These are phyloP conservation scores for Syngnathus rostellatus DNA, from an alignment of 2,797 vertebrate genomes.

Conservation along the genomic window DNA sequence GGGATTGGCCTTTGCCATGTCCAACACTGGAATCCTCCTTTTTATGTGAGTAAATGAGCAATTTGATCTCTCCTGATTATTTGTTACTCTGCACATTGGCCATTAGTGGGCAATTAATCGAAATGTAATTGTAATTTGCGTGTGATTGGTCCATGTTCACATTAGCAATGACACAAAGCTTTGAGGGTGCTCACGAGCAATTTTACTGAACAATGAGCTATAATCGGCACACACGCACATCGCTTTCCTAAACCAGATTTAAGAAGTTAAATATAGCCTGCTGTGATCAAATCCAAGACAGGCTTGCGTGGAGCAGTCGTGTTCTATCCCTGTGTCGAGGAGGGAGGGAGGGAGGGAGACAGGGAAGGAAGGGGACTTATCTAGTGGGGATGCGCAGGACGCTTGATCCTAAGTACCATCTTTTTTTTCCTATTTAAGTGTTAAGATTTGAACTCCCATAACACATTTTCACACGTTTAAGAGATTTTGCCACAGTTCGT, in stretches of 20 bases:
- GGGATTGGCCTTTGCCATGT: slow-evolving; percentile 80
- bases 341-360: slow-evolving; percentile 5
- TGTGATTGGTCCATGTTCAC: background rate
- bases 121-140: no score
- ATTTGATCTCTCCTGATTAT: background rate
- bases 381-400: background rate
- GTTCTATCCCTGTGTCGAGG: slow-evolving; percentile 29
- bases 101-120: no score
- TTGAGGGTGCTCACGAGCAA: background rate
- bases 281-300: slow-evolving; percentile 57
- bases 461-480: background rate
- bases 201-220: background rate
- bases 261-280: slow-evolving; percentile 60
- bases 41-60: slow-evolving; percentile 75
- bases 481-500: background rate
- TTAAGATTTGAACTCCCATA: background rate
- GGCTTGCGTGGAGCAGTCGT: slow-evolving; percentile 46
- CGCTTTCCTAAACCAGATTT: slow-evolving; percentile 62
- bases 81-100: background rate
- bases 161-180: background rate
- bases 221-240: background rate
- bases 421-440: background rate
- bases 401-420: background rate
- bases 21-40: slow-evolving; percentile 78
- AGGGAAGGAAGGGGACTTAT: slow-evolving; percentile 2